These are phyloP conservation scores for Epizoanthus illoricatus DNA, from an alignment of 92 coral and sea anemone genomes.

Conservation along the genomic window DNA sequence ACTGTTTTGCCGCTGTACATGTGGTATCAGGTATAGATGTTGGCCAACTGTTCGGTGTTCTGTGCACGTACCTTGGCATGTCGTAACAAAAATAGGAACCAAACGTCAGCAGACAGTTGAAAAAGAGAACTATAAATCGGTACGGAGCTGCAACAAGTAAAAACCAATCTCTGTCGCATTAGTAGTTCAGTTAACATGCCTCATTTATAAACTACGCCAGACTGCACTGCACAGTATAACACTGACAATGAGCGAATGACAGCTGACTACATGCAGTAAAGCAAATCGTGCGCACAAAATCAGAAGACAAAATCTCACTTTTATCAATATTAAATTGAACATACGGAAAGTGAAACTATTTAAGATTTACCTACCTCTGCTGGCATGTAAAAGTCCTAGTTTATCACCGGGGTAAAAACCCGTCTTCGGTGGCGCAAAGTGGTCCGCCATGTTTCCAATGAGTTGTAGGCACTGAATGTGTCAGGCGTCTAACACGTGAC, in stretches of 20 bases:
- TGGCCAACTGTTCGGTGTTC: background rate
- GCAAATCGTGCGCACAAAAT: too few relatives aligned
- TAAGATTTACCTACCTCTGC: slow-evolving; percentile 45
- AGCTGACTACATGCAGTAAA: too few relatives aligned
- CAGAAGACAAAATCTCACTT: too few relatives aligned
- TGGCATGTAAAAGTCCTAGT: slow-evolving; percentile 55
- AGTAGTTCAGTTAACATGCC: too few relatives aligned
- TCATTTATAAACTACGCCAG: too few relatives aligned
- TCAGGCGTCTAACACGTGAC: slow-evolving; percentile 30
- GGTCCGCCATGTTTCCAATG: slow-evolving; percentile 10
- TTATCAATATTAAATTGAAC: too few relatives aligned
- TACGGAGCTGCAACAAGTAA: slow-evolving; percentile 48
- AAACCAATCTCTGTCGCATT: background rate
- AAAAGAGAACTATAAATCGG: slow-evolving; percentile 72
- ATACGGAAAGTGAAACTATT: background rate
- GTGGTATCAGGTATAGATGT: background rate
- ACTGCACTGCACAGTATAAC: too few relatives aligned
- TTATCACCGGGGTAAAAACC: slow-evolving; percentile 49
- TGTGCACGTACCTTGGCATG: slow-evolving; percentile 79
- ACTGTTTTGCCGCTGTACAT: too few relatives aligned
- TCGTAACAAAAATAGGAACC: slow-evolving; percentile 89
- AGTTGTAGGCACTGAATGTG: background rate
- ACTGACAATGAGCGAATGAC: too few relatives aligned
- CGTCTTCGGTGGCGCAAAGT: background rate
- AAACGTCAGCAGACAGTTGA: slow-evolving; percentile 82